Percentiles rank a stretch among this genome's conserved stretches.
Evolutionary conservation across 2,113 vertebrate species (phyloP).

Genomic region (Pangasianodon gigas): DNA sequence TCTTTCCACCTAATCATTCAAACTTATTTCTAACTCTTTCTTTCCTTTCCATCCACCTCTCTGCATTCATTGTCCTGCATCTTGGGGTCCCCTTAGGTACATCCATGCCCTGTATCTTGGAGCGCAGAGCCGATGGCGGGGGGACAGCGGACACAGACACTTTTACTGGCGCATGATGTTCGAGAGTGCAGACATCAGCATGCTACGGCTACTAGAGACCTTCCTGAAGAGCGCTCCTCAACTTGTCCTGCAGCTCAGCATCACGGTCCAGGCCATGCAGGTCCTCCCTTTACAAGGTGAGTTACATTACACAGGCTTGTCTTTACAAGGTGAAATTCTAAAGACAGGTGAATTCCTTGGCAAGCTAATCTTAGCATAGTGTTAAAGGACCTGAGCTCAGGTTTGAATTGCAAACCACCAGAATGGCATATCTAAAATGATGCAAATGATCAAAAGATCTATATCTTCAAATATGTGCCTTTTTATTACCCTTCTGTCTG

Average conservation of each 20-base stretch:
- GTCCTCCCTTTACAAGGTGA: constrained; percentile 88
- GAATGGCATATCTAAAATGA: neutral
- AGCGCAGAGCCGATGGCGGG: constrained; percentile 94
- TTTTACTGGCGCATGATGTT: constrained; percentile 97
- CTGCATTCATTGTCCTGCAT: neutral
- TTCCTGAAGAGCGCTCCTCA: constrained; percentile 99
- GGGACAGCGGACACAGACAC: constrained; percentile 83
- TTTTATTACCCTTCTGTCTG: neutral
- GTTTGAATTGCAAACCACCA: neutral
- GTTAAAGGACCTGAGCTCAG: neutral
- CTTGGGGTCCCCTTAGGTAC: constrained; percentile 74
- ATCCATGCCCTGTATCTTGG: constrained; percentile 91
- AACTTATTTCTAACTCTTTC: neutral
- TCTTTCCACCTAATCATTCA: neutral
- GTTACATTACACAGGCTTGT: constrained; percentile 49
- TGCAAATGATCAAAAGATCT: neutral
- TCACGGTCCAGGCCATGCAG: constrained; percentile 82
- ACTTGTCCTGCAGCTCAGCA: constrained; percentile 96
- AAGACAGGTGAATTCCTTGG: neutral
- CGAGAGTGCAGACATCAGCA: constrained; percentile 93
- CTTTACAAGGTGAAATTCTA: neutral
- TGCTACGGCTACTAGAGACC: constrained; percentile 94
- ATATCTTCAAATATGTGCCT: neutral
- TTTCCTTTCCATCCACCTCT: neutral
- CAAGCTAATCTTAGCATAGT: neutral